Base-by-base conservation (phyloP, 1,140 invertebrate species). In the Platyscapa corneri region DNA sequence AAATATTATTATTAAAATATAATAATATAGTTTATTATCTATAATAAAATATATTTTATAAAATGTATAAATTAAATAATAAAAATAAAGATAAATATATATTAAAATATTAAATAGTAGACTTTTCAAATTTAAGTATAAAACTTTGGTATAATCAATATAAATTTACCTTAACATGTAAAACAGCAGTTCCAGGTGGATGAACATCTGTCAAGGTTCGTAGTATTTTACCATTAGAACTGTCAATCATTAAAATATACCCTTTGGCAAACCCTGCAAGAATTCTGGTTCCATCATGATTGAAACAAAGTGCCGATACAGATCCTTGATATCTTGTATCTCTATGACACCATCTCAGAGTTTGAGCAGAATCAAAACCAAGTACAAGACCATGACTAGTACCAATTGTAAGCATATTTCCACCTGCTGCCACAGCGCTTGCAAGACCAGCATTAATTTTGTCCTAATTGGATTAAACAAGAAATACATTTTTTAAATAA, bases 371-470 rank as follows among this genome's bases (percentile, higher is more conserved):
- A 94, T 98, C 97, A 94, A 99, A 99, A 80, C 97, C 96, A 27
- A 99, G 93, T 81, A 99, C 95, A 85, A 98, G 95, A 34, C 98
- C 98, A 93, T 99, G 97, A 64, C 97, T 98, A 65, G 98, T 99
- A 56, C 98, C 98, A 75, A 99, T 95, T 32, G 97, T 97, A 87
- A 99, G 96, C 89, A 97, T 95, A 75, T 96, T 95, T 3, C 95
- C 95, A 80, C 97, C 96, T 64, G 96, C 96, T 86, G 96, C 95
- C 39, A 97, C 95, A 34, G 97, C 95, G 88, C 97, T 98, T 3
- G 98, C 97, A 82, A 96, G 94, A 37, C 98, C 98, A 81, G 97
- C 97, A 93, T 97, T 96, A 34, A 98, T 97, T 87, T 97, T 95
- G 88, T 99, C 97, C 96, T 97, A 88, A 56, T 86, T 27, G 20